Percentiles rank a stretch among this genome's conserved stretches.
Evolutionary conservation across 2,888 invertebrate species (phyloP).

Genomic region (Cheilosia impressa): DNA sequence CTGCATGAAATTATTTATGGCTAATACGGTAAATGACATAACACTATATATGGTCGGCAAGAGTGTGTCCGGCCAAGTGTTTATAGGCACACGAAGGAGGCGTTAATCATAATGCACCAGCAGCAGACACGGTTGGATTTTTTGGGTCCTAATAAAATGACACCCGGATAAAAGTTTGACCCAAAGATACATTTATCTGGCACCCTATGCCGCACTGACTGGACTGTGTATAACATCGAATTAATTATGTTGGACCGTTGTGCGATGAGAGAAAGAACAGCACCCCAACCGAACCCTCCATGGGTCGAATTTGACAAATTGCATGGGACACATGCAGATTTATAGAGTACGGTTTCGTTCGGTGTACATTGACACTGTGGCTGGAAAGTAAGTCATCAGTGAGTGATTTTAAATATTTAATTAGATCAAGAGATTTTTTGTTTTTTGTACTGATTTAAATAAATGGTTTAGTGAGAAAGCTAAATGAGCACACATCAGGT

Average conservation of each 20-base stretch:
- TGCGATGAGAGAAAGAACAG: slow-evolving; percentile 38
- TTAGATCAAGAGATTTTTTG: background rate
- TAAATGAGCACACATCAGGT: too few relatives aligned
- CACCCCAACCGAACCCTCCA: slow-evolving; percentile 32
- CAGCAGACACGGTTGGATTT: slow-evolving; percentile 60
- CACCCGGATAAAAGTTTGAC: slow-evolving; percentile 71
- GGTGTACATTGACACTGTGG: slow-evolving; percentile 24
- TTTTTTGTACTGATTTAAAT: too few relatives aligned
- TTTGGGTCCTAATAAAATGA: slow-evolving; percentile 69
- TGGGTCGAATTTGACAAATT: slow-evolving; percentile 71
- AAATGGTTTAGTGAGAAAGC: too few relatives aligned
- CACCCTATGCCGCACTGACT: slow-evolving; percentile 40
- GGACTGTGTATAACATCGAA: slow-evolving; percentile 58
- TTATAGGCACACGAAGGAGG: slow-evolving; percentile 20
- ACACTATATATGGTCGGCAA: slow-evolving; percentile 35
- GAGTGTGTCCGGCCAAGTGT: slow-evolving; percentile 37
- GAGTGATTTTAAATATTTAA: background rate
- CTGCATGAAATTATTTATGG: slow-evolving; percentile 67
- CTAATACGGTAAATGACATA: slow-evolving; percentile 68
- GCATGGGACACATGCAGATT: slow-evolving; percentile 16
- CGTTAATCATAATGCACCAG: slow-evolving; percentile 65
- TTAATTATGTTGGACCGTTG: slow-evolving; percentile 66
- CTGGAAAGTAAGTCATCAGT: background rate
- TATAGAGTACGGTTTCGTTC: background rate
- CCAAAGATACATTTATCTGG: slow-evolving; percentile 76